Evolutionary conservation across 2,888 invertebrate species (phyloP).

Genomic region (Incurvaria masculella): DNA sequence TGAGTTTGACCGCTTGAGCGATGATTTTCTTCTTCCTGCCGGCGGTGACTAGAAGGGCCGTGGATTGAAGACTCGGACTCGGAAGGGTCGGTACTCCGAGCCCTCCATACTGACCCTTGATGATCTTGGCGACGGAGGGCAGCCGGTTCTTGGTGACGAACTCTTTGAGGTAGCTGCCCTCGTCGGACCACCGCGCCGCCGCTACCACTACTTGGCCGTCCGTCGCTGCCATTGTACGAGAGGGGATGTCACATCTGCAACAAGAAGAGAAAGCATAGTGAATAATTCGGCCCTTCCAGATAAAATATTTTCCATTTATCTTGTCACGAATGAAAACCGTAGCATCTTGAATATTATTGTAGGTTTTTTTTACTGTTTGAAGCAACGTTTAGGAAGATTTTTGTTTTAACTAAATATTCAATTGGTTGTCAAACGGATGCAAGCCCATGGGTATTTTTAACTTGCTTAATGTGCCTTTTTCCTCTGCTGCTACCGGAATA

Average conservation of each 20-base stretch:
- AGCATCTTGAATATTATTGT: too few relatives aligned
- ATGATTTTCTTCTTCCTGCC: conserved; percentile 84
- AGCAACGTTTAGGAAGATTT: too few relatives aligned
- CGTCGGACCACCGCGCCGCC: conserved; percentile 74
- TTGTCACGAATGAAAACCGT: too few relatives aligned
- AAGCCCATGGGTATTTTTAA: too few relatives aligned
- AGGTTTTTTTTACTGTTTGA: too few relatives aligned
- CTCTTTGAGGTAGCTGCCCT: conserved; percentile 69
- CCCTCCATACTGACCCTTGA: conserved; percentile 91
- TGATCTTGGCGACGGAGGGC: conserved; percentile 86
- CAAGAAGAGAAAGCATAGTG: conserved; percentile 17
- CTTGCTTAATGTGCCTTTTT: too few relatives aligned
- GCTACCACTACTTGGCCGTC: conserved; percentile 89
- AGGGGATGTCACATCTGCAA: conserved; percentile 54
- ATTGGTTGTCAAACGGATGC: too few relatives aligned
- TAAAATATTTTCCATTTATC: too few relatives aligned
- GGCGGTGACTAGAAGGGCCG: conserved; percentile 80
- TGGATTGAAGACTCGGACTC: conserved; percentile 82
- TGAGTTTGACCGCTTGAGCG: conserved; percentile 86
- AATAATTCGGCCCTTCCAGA: too few relatives aligned
- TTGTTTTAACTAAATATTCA: too few relatives aligned
- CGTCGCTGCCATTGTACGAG: conserved; percentile 74
- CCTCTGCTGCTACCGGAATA: too few relatives aligned
- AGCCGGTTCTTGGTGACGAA: conserved; percentile 71
- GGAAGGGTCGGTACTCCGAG: conserved; percentile 87